phyloP scores from a whole-genome alignment of 2,888 invertebrate species.

The Marronus borbonicus region DNA sequence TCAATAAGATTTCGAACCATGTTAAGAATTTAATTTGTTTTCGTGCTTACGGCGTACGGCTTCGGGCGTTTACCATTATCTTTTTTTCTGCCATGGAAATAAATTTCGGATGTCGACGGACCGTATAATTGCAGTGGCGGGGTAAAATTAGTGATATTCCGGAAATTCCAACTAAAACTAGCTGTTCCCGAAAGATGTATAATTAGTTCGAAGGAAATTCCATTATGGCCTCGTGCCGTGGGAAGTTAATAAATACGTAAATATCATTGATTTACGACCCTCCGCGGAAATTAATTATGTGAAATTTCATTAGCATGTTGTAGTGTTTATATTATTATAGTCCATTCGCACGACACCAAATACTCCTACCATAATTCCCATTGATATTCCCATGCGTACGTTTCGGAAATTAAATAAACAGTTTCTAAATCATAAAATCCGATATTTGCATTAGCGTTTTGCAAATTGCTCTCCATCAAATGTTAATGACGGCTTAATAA shows the following conservation, averaged over 20 bases:
- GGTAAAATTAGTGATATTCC: neutral
- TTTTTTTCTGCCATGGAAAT: neutral
- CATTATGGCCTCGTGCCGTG: neutral
- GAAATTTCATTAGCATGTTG: conserved; percentile 1
- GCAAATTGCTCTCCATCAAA: too few relatives aligned
- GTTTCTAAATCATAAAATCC: too few relatives aligned
- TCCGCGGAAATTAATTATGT: conserved; percentile 4
- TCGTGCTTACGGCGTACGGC: neutral
- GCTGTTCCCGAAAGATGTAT: neutral
- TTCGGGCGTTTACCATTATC: neutral
- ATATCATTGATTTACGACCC: conserved; percentile 14
- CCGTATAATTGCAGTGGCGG: conserved; percentile 12
- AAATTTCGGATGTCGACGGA: conserved; percentile 11
- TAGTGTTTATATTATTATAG: neutral
- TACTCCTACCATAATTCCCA: too few relatives aligned
- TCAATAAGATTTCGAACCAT: conserved; percentile 12
- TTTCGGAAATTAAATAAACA: too few relatives aligned
- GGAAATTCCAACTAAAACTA: conserved; percentile 8
- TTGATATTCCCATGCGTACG: too few relatives aligned
- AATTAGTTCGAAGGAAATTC: conserved; percentile 11
- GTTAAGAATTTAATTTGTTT: conserved; percentile 32
- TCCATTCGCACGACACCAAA: neutral
- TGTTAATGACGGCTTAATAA: too few relatives aligned
- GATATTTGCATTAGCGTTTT: too few relatives aligned
- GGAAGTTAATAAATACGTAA: conserved; percentile 12